Evolutionary conservation across 2,113 vertebrate species (phyloP).

Genomic region (Tretioscincus oriximinensis): DNA sequence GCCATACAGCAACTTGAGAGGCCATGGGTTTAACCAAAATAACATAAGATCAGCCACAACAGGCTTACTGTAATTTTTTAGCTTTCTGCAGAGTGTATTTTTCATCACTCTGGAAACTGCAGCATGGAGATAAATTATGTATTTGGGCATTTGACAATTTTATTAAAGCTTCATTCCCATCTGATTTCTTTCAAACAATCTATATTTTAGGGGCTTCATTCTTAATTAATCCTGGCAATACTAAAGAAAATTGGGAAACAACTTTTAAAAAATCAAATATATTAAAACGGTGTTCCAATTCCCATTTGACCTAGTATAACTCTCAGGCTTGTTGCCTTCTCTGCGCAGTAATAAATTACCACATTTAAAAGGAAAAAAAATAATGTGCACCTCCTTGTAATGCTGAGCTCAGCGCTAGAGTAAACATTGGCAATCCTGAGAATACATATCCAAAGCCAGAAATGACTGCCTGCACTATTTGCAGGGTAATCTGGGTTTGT

Average conservation of each 20-base stretch:
- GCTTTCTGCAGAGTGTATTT: constrained; percentile 47
- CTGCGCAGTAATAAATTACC: constrained; percentile 33
- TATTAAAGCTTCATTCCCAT: constrained; percentile 51
- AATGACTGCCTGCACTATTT: constrained; percentile 10
- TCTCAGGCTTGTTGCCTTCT: neutral
- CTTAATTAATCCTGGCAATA: constrained; percentile 52
- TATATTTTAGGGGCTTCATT: constrained; percentile 42
- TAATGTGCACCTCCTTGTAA: constrained; percentile 24
- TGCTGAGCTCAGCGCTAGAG: neutral
- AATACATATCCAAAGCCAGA: constrained; percentile 2
- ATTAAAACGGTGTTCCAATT: constrained; percentile 11
- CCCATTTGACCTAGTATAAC: neutral
- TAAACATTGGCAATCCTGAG: constrained; percentile 8
- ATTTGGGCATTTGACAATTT: constrained; percentile 56
- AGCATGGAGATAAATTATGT: constrained; percentile 51
- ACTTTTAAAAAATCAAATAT: constrained; percentile 29
- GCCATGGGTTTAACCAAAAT: constrained; percentile 13
- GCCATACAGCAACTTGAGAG: neutral
- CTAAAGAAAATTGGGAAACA: constrained; percentile 30
- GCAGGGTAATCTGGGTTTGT: neutral
- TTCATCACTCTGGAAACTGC: constrained; percentile 44
- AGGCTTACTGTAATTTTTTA: constrained; percentile 49
- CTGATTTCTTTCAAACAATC: constrained; percentile 59
- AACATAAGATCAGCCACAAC: constrained; percentile 31
- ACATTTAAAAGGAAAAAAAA: constrained; percentile 33